A percentile compares a stretch with the other conserved stretches of the same genome.
phyloP scores from a whole-genome alignment of 1,140 invertebrate species.

The Drosophila tropicalis region DNA sequence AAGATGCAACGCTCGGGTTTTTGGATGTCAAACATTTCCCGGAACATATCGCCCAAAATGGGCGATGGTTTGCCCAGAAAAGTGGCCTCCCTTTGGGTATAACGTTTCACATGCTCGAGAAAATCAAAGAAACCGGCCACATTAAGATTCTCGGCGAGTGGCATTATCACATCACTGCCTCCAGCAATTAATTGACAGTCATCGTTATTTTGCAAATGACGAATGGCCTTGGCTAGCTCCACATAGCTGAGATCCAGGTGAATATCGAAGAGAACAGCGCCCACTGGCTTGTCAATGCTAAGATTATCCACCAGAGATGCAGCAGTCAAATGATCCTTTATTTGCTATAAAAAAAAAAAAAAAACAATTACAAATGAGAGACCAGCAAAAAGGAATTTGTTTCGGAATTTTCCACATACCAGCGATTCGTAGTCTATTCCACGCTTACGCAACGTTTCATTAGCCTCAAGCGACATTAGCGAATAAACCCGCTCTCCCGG shows the following conservation, averaged over 20 bases:
- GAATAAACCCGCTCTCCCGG: slow-evolving; percentile 61
- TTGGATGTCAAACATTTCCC: slow-evolving; percentile 83
- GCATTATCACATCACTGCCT: slow-evolving; percentile 69
- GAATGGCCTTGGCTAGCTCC: slow-evolving; percentile 67
- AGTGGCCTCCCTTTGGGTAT: slow-evolving; percentile 83
- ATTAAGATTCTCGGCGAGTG: slow-evolving; percentile 61
- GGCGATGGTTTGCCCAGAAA: slow-evolving; percentile 85
- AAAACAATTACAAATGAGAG: neutral
- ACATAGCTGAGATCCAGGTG: slow-evolving; percentile 73
- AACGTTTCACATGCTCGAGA: slow-evolving; percentile 83
- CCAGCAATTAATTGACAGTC: slow-evolving; percentile 67
- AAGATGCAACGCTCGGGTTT: slow-evolving; percentile 85
- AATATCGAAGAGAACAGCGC: slow-evolving; percentile 72
- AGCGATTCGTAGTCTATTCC: slow-evolving; percentile 69
- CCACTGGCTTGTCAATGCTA: slow-evolving; percentile 60
- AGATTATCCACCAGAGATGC: slow-evolving; percentile 54
- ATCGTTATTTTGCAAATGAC: slow-evolving; percentile 61
- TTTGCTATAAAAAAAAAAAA: slow-evolving; percentile 42
- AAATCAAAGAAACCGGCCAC: slow-evolving; percentile 83
- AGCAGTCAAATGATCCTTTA: slow-evolving; percentile 70
- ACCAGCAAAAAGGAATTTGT: neutral
- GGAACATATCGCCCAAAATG: slow-evolving; percentile 83
- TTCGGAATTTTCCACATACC: slow-evolving; percentile 41
- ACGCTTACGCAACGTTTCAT: slow-evolving; percentile 70
- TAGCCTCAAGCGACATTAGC: slow-evolving; percentile 64